Base-by-base conservation (phyloP, 2,888 invertebrate genomes). In the Luperina testacea region DNA sequence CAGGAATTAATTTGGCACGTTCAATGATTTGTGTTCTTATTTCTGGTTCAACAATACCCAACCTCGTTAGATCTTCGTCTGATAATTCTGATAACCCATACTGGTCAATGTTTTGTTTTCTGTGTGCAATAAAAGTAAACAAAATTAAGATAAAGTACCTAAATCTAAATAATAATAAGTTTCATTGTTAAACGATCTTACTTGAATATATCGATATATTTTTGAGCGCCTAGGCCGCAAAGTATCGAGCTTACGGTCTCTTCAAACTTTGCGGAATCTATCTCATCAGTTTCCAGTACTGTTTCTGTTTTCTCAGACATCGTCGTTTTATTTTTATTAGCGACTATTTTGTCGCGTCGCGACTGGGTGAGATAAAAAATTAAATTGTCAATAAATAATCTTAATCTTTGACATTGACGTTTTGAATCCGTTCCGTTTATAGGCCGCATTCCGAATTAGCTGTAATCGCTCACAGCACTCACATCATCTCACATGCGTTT, bases 191-290 rank as follows among this genome's bases (percentile, higher is more conserved):
- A 24, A 15, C 17, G 20, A 61, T 77, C 89, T 91, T 92, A 97
- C 97, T 93, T 95, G 87, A 97, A 97, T 86, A 95, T 91, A 82
- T 95, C 92, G 57, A 95, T 90, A 87, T 96, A 97, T 92, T 94
- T 94, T 90, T 96, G 96, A 72, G 95, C 97, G 63, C 94, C 96
- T 75, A 95, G 75, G 24, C 95, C 94, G 42, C 94, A 91, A 69
- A 97, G 87, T 75, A 97, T 87, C 69, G 96, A 94, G 86, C 91
- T 93, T 63, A 96, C 92, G 6, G 96, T 94, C 32, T 95, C 92
- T 90, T 95, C 97, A 86, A 95, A 97, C 76, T 93, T 94, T 80
- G 91, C 93, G 48, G 95, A 96, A 89, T 95, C 93, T 83, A 95
- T 92, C 87, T 93, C 92, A 78, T 84, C 89, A 32, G 81, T 84